Evolutionary conservation across 1,140 invertebrate species (phyloP).

Genomic region (Papilio glaucus): DNA sequence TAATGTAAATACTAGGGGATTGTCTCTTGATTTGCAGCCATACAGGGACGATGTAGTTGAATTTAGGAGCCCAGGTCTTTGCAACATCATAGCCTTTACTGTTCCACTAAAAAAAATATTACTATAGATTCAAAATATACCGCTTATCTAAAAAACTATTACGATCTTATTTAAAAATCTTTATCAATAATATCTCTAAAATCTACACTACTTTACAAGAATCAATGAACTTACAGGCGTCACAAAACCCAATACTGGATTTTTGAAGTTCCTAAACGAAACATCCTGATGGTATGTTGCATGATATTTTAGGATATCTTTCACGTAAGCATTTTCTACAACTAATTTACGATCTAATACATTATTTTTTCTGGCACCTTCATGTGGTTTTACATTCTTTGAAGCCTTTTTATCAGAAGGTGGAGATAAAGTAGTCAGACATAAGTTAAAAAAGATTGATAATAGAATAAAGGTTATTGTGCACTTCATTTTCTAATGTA

Average conservation of each 20-base stretch:
- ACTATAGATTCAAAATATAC: background rate
- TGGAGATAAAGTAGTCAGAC: constrained; percentile 81
- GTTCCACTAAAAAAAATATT: constrained; percentile 92
- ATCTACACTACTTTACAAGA: background rate
- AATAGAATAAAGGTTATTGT: constrained; percentile 59
- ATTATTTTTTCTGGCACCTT: constrained; percentile 86
- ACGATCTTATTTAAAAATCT: constrained; percentile 9
- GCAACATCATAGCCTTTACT: constrained; percentile 96
- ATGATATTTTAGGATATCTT: constrained; percentile 91
- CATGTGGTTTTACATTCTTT: constrained; percentile 79
- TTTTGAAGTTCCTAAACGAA: constrained; percentile 86
- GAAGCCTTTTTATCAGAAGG: constrained; percentile 79
- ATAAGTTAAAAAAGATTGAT: constrained; percentile 62
- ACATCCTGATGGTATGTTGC: constrained; percentile 89
- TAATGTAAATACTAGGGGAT: constrained; percentile 84
- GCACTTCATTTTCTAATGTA: constrained; percentile 63
- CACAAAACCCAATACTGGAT: constrained; percentile 92
- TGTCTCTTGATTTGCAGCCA: constrained; percentile 93
- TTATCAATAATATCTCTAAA: background rate
- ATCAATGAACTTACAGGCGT: constrained; percentile 88
- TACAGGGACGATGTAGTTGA: constrained; percentile 95
- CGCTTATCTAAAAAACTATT: background rate
- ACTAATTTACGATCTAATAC: constrained; percentile 89
- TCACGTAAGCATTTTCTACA: constrained; percentile 84
- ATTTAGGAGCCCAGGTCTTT: constrained; percentile 95